phyloP scores from a whole-genome alignment of 2,113 vertebrate species.

The Vidua macroura region DNA sequence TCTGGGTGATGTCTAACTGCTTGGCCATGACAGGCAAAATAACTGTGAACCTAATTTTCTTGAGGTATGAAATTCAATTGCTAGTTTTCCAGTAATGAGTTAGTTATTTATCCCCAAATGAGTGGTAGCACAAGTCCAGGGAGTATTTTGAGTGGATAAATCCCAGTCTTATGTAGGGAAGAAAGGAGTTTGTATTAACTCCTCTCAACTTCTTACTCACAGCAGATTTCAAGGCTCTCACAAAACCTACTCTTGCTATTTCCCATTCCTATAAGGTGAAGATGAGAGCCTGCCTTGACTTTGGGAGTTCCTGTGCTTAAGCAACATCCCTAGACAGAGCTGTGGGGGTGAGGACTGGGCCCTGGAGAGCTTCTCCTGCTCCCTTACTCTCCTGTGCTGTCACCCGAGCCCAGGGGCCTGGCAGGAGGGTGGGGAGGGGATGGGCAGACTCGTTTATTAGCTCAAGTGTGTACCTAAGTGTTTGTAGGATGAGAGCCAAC shows the following conservation, averaged over 20 bases:
- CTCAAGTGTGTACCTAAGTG: background rate
- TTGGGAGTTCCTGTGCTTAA: background rate
- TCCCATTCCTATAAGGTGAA: background rate
- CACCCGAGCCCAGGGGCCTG: rapidly evolving
- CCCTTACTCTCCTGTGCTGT: no score
- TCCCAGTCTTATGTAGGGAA: background rate
- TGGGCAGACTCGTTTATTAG: background rate
- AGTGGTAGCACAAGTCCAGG: background rate
- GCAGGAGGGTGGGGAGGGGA: rapidly evolving
- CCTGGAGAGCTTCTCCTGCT: background rate
- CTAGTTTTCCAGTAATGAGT: background rate
- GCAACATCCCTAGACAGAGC: rapidly evolving
- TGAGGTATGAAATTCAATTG: background rate
- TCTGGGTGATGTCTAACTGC: background rate
- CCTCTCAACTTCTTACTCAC: background rate
- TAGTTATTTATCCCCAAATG: background rate
- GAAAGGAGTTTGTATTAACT: background rate
- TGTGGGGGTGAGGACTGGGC: background rate
- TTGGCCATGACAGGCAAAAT: background rate
- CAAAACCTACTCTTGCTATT: background rate
- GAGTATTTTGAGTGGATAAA: background rate
- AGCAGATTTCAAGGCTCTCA: background rate
- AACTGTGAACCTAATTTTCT: background rate
- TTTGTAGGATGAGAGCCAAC: background rate
- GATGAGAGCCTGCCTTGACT: background rate